Evolutionary conservation across 2,113 vertebrate genomes (phyloP).

Genomic region (Pteropus alecto): DNA sequence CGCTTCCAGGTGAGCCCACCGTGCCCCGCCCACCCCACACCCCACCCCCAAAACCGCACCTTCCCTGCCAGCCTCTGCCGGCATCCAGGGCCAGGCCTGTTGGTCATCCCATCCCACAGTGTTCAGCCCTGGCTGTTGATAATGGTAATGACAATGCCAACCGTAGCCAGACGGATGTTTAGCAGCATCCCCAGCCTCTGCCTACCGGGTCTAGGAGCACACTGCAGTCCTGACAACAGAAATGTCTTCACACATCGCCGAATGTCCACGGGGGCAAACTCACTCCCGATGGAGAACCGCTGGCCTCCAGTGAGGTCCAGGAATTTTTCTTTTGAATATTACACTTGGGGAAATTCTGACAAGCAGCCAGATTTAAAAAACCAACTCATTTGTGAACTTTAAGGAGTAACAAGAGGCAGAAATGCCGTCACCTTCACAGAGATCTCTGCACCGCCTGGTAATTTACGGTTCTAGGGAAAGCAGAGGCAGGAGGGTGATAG

Average conservation of each 20-base stretch:
- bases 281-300: not conserved
- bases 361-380: not conserved
- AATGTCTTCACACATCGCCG: not conserved
- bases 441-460: not conserved
- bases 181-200: not conserved
- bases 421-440: not conserved
- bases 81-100: fast-evolving
- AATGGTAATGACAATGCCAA: fast-evolving
- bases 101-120: fast-evolving
- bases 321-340: not conserved
- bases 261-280: not conserved
- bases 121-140: fast-evolving
- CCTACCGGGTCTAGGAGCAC: fast-evolving
- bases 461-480: no score
- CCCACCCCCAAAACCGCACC: fast-evolving
- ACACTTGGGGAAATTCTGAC: not conserved
- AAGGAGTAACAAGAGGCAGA: not conserved
- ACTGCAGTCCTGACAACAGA: not conserved
- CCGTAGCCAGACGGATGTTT: no score
- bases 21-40: not conserved
- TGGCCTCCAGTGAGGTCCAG: not conserved
- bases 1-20: slow-evolving; percentile 92
- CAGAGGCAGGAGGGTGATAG: not conserved
- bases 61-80: not conserved
- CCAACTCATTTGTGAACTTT: fast-evolving